phyloP scores from a whole-genome alignment of 2,113 vertebrate genomes.

The Sylvilagus bachmani region DNA sequence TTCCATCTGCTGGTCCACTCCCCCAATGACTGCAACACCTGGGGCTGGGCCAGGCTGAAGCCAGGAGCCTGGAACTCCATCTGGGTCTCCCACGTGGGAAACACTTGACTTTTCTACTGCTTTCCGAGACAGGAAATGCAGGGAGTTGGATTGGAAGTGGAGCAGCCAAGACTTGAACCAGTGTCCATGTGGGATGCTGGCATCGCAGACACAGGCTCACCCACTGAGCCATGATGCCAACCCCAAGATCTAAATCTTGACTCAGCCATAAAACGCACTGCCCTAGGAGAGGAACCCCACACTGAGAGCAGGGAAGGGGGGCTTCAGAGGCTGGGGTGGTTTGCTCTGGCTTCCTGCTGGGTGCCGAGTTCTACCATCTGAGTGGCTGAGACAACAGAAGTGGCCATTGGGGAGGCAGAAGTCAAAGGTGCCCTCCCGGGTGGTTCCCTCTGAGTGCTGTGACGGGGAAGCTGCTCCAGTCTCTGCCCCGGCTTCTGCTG shows the following conservation, averaged over 20 bases:
- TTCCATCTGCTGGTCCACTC: no score
- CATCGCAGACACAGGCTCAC: no score
- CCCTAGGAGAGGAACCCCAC: background rate
- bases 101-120: no score
- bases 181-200: no score
- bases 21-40: no score
- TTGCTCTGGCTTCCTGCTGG: background rate
- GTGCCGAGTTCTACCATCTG: background rate
- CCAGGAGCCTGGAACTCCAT: no score
- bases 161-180: no score
- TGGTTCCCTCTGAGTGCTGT: background rate
- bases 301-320: background rate
- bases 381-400: background rate
- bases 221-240: no score
- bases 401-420: background rate
- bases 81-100: no score
- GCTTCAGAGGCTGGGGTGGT: background rate
- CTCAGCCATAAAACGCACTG: background rate
- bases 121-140: no score
- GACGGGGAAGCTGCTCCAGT: background rate
- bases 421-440: fast-evolving
- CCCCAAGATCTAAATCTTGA: background rate
- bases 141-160: no score
- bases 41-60: no score
- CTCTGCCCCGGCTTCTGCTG: background rate